Evolutionary conservation across 1,140 invertebrate species (phyloP).

Genomic region (Scylla paramamosain): DNA sequence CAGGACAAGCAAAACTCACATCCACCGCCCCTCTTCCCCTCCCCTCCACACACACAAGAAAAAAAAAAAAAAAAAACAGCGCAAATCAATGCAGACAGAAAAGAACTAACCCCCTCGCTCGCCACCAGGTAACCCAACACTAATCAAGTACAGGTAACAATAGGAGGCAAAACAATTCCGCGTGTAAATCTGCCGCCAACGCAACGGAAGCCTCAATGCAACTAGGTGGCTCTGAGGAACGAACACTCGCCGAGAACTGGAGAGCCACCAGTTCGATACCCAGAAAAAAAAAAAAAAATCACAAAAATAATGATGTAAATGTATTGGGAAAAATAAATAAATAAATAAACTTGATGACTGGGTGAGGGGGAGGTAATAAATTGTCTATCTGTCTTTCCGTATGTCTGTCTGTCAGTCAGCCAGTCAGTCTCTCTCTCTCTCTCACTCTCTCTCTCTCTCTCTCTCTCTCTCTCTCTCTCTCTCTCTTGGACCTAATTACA

Average conservation of each 20-base stretch:
- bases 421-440: no score
- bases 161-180: not conserved
- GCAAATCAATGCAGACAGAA: not conserved
- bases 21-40: no score
- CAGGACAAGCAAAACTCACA: no score
- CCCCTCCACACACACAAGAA: not conserved
- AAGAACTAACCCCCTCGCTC: not conserved
- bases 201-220: not conserved
- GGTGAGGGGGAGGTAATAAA: not conserved
- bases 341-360: not conserved
- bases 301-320: not conserved
- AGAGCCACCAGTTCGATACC: not conserved
- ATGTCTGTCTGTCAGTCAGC: not conserved
- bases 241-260: not conserved
- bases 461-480: not conserved
- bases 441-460: not conserved
- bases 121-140: not conserved
- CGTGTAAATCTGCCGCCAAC: not conserved
- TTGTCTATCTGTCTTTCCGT: not conserved
- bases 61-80: not conserved
- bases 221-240: not conserved
- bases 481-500: not conserved
- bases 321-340: no score
- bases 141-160: constrained; percentile 13
- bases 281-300: not conserved